Evolutionary conservation across 1,140 invertebrate genomes (phyloP).

Genomic region (Sminthurides bifidus): DNA sequence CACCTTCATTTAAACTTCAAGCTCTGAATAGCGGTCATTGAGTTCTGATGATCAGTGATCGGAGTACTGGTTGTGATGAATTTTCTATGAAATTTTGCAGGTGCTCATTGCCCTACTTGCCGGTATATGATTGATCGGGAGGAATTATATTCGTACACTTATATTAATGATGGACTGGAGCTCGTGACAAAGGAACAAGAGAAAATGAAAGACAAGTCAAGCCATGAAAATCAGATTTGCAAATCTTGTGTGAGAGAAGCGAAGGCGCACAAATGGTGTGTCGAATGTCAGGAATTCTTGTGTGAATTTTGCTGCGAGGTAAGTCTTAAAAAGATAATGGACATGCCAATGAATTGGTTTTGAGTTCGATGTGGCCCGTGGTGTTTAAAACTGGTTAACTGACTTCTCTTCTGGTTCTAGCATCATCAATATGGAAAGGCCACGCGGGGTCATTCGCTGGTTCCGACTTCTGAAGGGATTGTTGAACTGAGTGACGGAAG

Average conservation of each 20-base stretch:
- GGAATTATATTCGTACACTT: not conserved
- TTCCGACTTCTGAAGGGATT: not conserved
- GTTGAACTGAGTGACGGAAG: not conserved
- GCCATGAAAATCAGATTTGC: not conserved
- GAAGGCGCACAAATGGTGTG: not conserved
- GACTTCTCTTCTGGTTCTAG: no score
- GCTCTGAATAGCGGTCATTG: not conserved
- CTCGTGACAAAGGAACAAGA: not conserved
- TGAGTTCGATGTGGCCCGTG: no score
- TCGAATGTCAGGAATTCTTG: not conserved
- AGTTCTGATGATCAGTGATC: not conserved
- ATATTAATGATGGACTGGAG: not conserved
- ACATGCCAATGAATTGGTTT: no score
- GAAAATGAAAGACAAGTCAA: not conserved
- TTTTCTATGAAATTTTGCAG: not conserved
- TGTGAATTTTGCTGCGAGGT: constrained; percentile 1
- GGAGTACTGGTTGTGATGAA: not conserved
- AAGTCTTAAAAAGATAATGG: no score
- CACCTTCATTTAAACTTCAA: not conserved
- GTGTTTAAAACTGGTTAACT: no score
- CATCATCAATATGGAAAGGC: constrained; percentile 1
- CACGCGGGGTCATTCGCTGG: not conserved
- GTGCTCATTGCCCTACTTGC: not conserved
- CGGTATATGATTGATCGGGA: not conserved
- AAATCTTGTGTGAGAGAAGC: not conserved